Evolutionary conservation across 1,140 invertebrate genomes (phyloP), one percentile per base, ranked within the genome.

Genomic region (Cylas formicarius): DNA sequence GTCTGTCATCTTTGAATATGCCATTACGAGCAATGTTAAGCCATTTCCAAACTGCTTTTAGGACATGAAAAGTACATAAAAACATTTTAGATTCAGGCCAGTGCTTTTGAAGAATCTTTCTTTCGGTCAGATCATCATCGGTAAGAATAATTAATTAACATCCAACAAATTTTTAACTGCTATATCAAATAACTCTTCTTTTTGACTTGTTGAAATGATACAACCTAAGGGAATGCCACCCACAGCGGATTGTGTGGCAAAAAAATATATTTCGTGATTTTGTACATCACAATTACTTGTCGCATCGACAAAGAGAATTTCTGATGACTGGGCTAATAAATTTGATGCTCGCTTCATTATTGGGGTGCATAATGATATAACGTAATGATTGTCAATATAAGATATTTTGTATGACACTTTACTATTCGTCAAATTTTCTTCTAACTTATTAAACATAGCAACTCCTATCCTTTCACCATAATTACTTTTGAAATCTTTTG

Each of bases 191-290:
- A 36, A 1, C 2, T 36, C 2, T 36, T 7, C n/a, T 8, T 36
- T 36, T 18, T 36, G 34, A 21, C 5, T 6, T 13, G 29, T 32
- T 6, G 29, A 32, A 16, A 13, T 32, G 6, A 38, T 27, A 17
- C 40, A 43, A 3, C 47, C 39, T 19, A 38, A 38, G 8, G 34
- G 47, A 10, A 49, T 37, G 14, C 47, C 43, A 10, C 36, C 42
- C 9, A 21, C 31, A 19, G 48, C 16, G 2, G 43, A 45, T 26
- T 40, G 42, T 2, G 48, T 41, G 5, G 23, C 42, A 39, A 45
- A 50, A 34, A 45, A 50, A 33, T 33, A 45, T 17, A 50, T n/a
- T 42, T 51, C 43, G 22, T 51, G 49, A 31, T 50, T 41, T 41
- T 51, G 37, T 2, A 42, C 38, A 23, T 47, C 44, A 35, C 48